phyloP scores from a whole-genome alignment of 2,113 vertebrate species.

The Melospiza melodia region DNA sequence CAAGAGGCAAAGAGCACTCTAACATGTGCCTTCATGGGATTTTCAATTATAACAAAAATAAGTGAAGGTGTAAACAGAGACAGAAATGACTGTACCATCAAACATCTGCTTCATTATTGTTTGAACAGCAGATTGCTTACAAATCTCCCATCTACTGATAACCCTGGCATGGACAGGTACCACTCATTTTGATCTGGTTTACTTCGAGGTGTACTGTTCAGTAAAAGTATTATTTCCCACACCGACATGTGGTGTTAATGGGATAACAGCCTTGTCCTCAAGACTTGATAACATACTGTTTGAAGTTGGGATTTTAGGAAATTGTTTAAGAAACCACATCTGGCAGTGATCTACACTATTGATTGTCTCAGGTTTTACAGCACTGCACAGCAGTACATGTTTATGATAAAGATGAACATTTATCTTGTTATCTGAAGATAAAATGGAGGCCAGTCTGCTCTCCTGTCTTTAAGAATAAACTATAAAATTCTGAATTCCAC shows the following conservation, averaged over 20 bases:
- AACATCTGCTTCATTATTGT: conserved; percentile 77
- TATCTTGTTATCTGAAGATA: background rate
- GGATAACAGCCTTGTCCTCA: background rate
- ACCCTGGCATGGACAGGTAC: conserved; percentile 48
- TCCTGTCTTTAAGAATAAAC: background rate
- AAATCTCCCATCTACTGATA: conserved; percentile 70
- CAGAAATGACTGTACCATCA: conserved; percentile 71
- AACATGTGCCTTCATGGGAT: conserved; percentile 52
- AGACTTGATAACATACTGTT: background rate
- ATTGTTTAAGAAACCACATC: background rate
- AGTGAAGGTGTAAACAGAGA: conserved; percentile 72
- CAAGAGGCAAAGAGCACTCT: conserved; percentile 34
- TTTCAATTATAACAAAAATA: conserved; percentile 76
- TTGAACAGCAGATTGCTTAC: conserved; percentile 74
- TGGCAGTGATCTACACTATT: background rate
- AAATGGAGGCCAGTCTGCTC: background rate
- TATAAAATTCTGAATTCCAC: background rate
- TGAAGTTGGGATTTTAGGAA: background rate
- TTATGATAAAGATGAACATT: background rate
- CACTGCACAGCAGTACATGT: background rate
- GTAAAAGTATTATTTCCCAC: background rate
- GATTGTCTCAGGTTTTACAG: background rate
- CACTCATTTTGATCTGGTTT: conserved; percentile 41
- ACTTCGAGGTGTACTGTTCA: background rate
- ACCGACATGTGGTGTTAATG: background rate